These are phyloP conservation scores for Watsonalla binaria DNA, from an alignment of 2,888 invertebrate species.

Conservation along the genomic window DNA sequence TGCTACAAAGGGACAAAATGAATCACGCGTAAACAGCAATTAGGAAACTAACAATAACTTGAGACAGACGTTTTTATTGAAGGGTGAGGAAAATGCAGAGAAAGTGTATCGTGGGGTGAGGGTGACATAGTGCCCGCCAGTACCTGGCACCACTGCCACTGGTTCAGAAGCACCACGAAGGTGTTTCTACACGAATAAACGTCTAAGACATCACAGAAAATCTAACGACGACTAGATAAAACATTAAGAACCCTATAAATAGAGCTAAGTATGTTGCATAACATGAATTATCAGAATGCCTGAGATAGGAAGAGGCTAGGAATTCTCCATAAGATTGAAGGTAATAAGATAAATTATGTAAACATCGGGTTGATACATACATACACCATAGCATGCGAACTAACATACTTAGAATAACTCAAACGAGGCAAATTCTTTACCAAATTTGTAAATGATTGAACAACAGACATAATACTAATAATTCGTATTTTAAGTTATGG, in stretches of 20 bases:
- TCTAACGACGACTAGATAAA: background rate
- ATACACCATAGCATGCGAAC: too few relatives aligned
- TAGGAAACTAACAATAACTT: constrained; percentile 22
- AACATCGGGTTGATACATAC: background rate
- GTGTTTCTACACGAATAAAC: constrained; percentile 24
- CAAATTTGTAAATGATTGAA: too few relatives aligned
- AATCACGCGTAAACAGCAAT: constrained; percentile 26
- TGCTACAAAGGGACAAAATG: background rate
- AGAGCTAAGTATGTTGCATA: background rate
- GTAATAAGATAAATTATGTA: background rate
- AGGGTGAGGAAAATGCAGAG: constrained; percentile 34
- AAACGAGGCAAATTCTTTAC: too few relatives aligned
- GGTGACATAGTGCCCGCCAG: constrained; percentile 48
- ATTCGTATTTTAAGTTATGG: background rate
- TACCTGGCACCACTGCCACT: constrained; percentile 63
- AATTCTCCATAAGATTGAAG: background rate
- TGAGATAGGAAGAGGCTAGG: background rate
- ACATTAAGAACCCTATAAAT: background rate
- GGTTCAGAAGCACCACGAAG: constrained; percentile 25
- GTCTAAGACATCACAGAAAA: constrained; percentile 4
- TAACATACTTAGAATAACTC: background rate
- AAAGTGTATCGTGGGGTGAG: constrained; percentile 47
- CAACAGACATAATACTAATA: too few relatives aligned
- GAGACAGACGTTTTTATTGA: constrained; percentile 27
- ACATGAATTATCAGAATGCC: background rate